Conservation (phyloP, 1,140 invertebrate genomes). For the Eubasilissa regina region DNA sequence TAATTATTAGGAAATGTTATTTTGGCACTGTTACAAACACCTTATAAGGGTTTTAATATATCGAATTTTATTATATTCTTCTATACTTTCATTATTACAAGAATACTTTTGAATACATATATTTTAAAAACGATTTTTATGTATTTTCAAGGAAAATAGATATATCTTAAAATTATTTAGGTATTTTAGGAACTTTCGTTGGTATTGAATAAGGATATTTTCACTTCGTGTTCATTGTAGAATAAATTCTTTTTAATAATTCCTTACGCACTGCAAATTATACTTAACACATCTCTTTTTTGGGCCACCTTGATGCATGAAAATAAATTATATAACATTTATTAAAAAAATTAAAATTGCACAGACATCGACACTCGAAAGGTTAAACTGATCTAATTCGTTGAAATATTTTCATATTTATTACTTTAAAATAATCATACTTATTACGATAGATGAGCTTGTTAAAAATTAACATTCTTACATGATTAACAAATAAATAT, state of each 20-base stretch:
- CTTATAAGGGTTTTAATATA: not conserved
- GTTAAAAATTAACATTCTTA: too few species aligned
- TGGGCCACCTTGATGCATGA: too few species aligned
- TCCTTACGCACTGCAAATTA: not conserved
- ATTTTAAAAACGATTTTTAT: conserved; percentile 28
- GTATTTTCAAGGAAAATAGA: conserved; percentile 54
- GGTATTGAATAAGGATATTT: conserved; percentile 57
- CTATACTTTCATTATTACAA: conserved; percentile 33
- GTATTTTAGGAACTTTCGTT: conserved; percentile 75
- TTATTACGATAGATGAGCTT: too few species aligned
- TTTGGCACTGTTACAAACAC: too few species aligned
- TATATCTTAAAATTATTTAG: conserved; percentile 68
- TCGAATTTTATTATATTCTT: conserved; percentile 8
- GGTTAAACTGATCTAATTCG: too few species aligned
- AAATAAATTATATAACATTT: too few species aligned
- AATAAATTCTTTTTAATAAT: not conserved
- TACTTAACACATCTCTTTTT: not conserved
- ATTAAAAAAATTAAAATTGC: too few species aligned
- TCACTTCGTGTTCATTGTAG: conserved; percentile 45
- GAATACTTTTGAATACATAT: conserved; percentile 39
- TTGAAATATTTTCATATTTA: too few species aligned
- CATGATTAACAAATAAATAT: too few species aligned
- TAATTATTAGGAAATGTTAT: too few species aligned
- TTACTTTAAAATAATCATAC: too few species aligned
- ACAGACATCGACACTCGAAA: too few species aligned